Percentiles rank a stretch among this genome's conserved stretches.
Conservation (phyloP, 2,888 invertebrate genomes). For the Charanyca ferruginea region DNA sequence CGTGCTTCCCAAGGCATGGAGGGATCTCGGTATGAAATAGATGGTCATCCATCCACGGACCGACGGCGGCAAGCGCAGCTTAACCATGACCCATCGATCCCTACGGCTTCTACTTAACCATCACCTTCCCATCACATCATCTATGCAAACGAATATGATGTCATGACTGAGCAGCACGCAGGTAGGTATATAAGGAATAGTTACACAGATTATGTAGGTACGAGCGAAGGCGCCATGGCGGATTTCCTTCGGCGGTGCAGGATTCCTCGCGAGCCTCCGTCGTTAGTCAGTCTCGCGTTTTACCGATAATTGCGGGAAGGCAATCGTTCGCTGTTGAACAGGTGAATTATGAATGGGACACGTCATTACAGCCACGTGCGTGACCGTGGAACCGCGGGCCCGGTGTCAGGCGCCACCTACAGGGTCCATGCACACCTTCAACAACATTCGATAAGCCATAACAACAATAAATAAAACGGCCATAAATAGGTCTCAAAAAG, state of each 20-base stretch:
- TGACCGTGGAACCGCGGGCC: conserved; percentile 52
- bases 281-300: conserved; percentile 82
- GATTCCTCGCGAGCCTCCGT: conserved; percentile 83
- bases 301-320: conserved; percentile 78
- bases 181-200: conserved; percentile 72
- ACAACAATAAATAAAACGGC: conserved; percentile 9
- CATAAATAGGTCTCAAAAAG: conserved; percentile 15
- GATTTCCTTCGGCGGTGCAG: conserved; percentile 88
- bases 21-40: no score
- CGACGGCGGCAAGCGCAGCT: no score
- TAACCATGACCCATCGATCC: no score
- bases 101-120: no score
- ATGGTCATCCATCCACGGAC: no score
- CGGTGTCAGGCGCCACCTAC: conserved; percentile 61
- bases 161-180: conserved; percentile 77
- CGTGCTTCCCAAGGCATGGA: no score
- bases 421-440: conserved; percentile 11
- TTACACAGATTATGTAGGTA: conserved; percentile 73
- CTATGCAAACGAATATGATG: conserved; percentile 83
- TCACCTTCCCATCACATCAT: no score
- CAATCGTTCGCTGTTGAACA: conserved; percentile 76
- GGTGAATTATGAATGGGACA: conserved; percentile 85
- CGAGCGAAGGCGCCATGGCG: conserved; percentile 84
- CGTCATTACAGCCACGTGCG: conserved; percentile 76
- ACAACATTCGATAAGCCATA: conserved; percentile 2